Evolutionary conservation across 2,888 invertebrate species (phyloP).

Genomic region (Acheta domesticus): DNA sequence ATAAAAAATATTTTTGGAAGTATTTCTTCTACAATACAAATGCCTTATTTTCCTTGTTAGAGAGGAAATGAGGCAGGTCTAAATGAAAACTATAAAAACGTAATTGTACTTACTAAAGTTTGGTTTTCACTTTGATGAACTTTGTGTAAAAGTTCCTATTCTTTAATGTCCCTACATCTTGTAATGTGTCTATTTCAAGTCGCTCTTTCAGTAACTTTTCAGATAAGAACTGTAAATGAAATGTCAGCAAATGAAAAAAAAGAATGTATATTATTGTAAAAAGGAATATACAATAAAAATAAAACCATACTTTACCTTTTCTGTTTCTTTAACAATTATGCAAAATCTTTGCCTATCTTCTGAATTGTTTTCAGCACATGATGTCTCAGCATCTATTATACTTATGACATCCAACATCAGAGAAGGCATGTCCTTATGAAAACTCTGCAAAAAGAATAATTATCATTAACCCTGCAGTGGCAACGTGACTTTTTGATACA

Average conservation of each 20-base stretch:
- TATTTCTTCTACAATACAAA: too few relatives aligned
- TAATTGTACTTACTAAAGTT: conserved; percentile 80
- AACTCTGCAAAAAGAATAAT: conserved; percentile 53
- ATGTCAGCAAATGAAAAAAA: conserved; percentile 28
- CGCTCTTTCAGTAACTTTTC: conserved; percentile 88
- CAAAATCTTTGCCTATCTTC: conserved; percentile 74
- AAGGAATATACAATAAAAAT: conserved; percentile 28
- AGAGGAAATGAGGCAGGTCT: background rate
- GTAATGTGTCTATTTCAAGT: conserved; percentile 87
- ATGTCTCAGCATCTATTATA: conserved; percentile 79
- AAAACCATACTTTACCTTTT: conserved; percentile 56
- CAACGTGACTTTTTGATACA: too few relatives aligned
- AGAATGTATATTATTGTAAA: conserved; percentile 5
- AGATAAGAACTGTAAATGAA: conserved; percentile 58
- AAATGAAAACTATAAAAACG: background rate
- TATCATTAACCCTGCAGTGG: too few relatives aligned
- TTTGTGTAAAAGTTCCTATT: conserved; percentile 89
- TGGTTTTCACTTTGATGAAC: conserved; percentile 96
- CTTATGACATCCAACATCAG: conserved; percentile 80
- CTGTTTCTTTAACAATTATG: conserved; percentile 72
- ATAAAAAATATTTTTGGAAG: conserved; percentile 5
- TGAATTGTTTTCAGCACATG: conserved; percentile 60
- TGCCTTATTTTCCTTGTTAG: background rate
- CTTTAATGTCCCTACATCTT: conserved; percentile 85
- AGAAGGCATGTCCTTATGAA: conserved; percentile 77